Conservation (phyloP, 2,113 vertebrate species). For the Scartelaos histophorus region DNA sequence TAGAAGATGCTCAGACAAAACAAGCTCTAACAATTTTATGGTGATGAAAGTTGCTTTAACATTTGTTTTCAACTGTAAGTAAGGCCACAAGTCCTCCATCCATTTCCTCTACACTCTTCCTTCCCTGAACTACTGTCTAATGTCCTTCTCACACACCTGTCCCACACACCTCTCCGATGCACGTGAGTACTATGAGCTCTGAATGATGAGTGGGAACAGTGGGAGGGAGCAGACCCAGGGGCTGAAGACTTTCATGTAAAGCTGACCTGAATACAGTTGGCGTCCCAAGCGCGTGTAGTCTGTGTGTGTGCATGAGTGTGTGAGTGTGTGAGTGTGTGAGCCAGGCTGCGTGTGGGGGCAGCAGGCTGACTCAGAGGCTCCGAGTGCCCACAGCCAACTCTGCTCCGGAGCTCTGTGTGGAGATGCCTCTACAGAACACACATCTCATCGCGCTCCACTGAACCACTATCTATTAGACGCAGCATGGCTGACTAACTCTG, state of each 20-base stretch:
- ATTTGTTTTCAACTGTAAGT: background rate
- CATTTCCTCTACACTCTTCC: background rate
- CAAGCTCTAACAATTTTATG: background rate
- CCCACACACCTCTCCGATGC: background rate
- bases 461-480: conserved; percentile 54
- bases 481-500: conserved; percentile 64
- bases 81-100: background rate
- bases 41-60: background rate
- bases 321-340: background rate
- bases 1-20: background rate
- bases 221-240: background rate
- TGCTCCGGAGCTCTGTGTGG: conserved; percentile 3
- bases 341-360: conserved; percentile 3
- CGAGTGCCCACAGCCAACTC: conserved; percentile 6
- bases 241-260: conserved; percentile 2
- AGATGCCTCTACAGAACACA: conserved; percentile 36
- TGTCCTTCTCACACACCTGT: background rate
- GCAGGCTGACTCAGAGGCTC: conserved; percentile 8
- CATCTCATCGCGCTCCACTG: conserved; percentile 45
- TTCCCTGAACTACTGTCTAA: background rate
- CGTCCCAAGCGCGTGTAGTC: background rate
- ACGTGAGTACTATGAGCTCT: background rate
- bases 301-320: background rate
- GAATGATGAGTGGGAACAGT: conserved; percentile 3
- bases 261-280: conserved; percentile 4